Conservation (phyloP, 2,797 vertebrate genomes). For the Lateolabrax maculatus region DNA sequence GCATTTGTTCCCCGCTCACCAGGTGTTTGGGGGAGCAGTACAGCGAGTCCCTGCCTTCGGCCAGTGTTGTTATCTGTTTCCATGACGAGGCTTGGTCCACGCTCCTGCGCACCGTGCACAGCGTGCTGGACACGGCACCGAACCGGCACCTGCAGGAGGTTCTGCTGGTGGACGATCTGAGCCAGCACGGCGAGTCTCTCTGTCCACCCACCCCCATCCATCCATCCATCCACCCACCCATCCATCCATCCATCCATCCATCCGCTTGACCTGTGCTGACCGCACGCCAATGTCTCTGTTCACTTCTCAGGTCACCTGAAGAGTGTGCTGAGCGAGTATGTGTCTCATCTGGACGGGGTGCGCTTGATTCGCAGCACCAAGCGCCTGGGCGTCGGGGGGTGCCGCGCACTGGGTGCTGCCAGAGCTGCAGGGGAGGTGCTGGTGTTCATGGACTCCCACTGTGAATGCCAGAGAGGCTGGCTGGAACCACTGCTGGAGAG, state of each 20-base stretch:
- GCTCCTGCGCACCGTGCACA: slow-evolving; percentile 91
- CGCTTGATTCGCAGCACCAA: slow-evolving; percentile 90
- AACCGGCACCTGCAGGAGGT: slow-evolving; percentile 86
- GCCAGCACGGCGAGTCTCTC: slow-evolving; percentile 84
- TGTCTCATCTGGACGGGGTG: slow-evolving; percentile 88
- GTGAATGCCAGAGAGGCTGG: slow-evolving; percentile 91
- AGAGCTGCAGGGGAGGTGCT: slow-evolving; percentile 88
- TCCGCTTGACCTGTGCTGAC: slow-evolving; percentile 1
- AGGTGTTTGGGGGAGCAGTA: slow-evolving; percentile 87
- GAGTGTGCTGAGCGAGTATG: slow-evolving; percentile 87
- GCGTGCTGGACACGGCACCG: slow-evolving; percentile 87
- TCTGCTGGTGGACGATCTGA: slow-evolving; percentile 91
- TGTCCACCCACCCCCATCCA: slow-evolving; percentile 2
- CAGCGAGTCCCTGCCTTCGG: slow-evolving; percentile 84
- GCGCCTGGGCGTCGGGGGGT: slow-evolving; percentile 86
- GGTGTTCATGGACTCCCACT: slow-evolving; percentile 93
- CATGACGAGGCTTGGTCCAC: slow-evolving; percentile 90
- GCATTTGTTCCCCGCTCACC: slow-evolving; percentile 13
- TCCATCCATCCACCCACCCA: slow-evolving; percentile 17
- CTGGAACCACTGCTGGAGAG: slow-evolving; percentile 91
- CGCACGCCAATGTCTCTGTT: background rate
- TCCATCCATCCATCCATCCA: slow-evolving; percentile 14
- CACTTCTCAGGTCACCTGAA: slow-evolving; percentile 85
- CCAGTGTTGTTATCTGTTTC: slow-evolving; percentile 91
- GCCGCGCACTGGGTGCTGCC: slow-evolving; percentile 89